Conservation (phyloP, 1,140 invertebrate genomes). For the Macrostomum lignano region DNA sequence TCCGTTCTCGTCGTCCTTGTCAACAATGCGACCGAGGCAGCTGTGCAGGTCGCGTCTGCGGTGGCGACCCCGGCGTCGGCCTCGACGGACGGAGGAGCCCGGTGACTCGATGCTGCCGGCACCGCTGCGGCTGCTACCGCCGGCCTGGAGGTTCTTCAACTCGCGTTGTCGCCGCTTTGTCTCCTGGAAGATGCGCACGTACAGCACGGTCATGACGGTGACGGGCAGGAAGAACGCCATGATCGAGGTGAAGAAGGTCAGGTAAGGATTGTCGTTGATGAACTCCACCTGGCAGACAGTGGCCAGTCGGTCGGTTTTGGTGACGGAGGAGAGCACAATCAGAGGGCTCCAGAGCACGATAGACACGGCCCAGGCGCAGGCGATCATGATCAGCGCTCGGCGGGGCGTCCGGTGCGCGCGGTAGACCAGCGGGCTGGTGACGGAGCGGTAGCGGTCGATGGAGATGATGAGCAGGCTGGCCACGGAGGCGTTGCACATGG, state of each 20-base stretch:
- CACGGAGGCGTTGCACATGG: constrained; percentile 27
- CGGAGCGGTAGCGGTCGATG: constrained; percentile 56
- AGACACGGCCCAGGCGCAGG: constrained; percentile 27
- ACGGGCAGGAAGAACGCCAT: constrained; percentile 92
- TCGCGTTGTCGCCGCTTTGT: constrained; percentile 89
- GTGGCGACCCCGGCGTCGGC: constrained; percentile 8
- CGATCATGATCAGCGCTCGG: constrained; percentile 73
- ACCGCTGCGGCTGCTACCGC: too few relatives aligned
- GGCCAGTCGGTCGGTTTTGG: constrained; percentile 41
- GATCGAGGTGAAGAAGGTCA: constrained; percentile 47
- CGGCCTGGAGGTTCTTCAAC: constrained; percentile 65
- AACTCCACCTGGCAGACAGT: constrained; percentile 88
- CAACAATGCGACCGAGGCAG: too few relatives aligned
- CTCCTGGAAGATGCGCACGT: constrained; percentile 53
- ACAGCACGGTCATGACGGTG: constrained; percentile 22
- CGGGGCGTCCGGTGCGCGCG: constrained; percentile 66
- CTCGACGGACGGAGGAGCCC: constrained; percentile 8
- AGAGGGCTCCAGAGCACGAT: constrained; percentile 71
- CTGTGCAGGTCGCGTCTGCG: too few relatives aligned
- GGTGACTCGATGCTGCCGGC: constrained; percentile 10
- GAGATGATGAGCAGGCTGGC: constrained; percentile 33
- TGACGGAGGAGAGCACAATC: constrained; percentile 93
- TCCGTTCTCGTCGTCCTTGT: too few relatives aligned
- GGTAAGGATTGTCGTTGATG: constrained; percentile 82
- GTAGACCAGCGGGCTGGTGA: constrained; percentile 82